Percentiles rank a stretch among this genome's conserved stretches.
Evolutionary conservation across 2,888 invertebrate genomes (phyloP).

Genomic region (Steinernema scapterisci): DNA sequence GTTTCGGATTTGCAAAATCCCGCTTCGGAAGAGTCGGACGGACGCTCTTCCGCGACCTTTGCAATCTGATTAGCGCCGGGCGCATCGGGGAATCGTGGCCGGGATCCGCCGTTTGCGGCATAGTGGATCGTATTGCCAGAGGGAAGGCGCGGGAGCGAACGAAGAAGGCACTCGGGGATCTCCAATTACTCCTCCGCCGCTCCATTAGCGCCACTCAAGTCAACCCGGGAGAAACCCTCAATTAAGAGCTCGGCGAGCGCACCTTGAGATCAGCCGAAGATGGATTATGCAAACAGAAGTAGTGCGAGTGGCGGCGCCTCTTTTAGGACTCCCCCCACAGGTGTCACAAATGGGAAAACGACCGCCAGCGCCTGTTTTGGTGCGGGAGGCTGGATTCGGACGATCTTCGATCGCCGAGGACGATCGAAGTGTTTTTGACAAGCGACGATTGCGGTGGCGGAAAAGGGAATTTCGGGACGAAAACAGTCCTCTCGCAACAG

Average conservation of each 20-base stretch:
- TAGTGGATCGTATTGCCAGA: not conserved
- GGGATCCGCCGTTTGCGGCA: too few species aligned
- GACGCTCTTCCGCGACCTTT: not conserved
- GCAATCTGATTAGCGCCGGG: not conserved
- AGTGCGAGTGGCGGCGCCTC: not conserved
- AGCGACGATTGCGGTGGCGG: constrained; percentile 1
- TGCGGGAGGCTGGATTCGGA: not conserved
- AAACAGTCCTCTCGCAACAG: not conserved
- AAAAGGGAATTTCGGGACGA: not conserved
- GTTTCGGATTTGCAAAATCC: constrained; percentile 32
- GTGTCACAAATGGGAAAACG: too few species aligned
- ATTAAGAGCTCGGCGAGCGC: not conserved
- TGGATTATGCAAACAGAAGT: constrained; percentile 27
- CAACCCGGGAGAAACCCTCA: not conserved
- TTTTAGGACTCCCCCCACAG: not conserved
- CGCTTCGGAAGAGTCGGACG: not conserved
- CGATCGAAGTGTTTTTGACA: constrained; percentile 26
- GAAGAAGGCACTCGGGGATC: constrained; percentile 4
- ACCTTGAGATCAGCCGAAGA: constrained; percentile 10
- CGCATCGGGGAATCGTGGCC: not conserved
- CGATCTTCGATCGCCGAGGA: not conserved
- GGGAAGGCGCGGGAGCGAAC: not conserved
- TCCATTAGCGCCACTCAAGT: constrained; percentile 30
- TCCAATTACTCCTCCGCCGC: constrained; percentile 14
- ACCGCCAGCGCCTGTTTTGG: too few species aligned